phyloP scores from a whole-genome alignment of 2,888 invertebrate genomes.

The Orchesella flavescens region DNA sequence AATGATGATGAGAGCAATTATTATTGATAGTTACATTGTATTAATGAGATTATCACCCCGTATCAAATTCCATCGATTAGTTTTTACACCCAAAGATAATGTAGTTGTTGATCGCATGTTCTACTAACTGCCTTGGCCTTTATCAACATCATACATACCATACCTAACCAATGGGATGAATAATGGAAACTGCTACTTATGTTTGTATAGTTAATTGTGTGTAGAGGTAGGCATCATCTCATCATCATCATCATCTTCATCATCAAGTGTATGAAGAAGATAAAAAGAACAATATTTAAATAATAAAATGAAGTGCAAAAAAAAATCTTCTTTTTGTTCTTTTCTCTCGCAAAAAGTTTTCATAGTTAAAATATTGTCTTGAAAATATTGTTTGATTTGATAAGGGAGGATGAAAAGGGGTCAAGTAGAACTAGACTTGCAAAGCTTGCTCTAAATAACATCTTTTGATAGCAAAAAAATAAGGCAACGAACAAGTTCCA shows the following conservation, averaged over 20 bases:
- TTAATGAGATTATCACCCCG: constrained; percentile 54
- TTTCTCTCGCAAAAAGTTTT: too few species aligned
- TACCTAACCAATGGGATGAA: too few species aligned
- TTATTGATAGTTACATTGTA: constrained; percentile 51
- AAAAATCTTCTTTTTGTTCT: too few species aligned
- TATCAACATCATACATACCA: too few species aligned
- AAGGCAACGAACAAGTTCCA: constrained; percentile 35
- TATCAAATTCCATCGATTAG: constrained; percentile 39
- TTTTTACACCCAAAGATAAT: constrained; percentile 24
- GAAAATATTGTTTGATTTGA: not conserved
- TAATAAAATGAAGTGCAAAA: too few species aligned
- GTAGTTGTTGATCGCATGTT: constrained; percentile 21
- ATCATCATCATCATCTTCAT: too few species aligned
- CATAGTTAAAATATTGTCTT: too few species aligned
- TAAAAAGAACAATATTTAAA: too few species aligned
- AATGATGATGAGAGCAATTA: constrained; percentile 55
- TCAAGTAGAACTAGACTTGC: constrained; percentile 24
- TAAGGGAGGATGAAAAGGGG: not conserved
- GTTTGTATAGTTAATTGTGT: too few species aligned
- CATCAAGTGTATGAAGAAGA: too few species aligned
- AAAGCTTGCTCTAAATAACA: constrained; percentile 38
- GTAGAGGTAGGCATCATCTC: too few species aligned
- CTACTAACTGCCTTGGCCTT: not conserved
- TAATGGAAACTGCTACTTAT: too few species aligned
- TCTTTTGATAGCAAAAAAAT: constrained; percentile 32